Base-by-base conservation (phyloP, 2,797 vertebrate species). In the Cheirogaleus major region DNA sequence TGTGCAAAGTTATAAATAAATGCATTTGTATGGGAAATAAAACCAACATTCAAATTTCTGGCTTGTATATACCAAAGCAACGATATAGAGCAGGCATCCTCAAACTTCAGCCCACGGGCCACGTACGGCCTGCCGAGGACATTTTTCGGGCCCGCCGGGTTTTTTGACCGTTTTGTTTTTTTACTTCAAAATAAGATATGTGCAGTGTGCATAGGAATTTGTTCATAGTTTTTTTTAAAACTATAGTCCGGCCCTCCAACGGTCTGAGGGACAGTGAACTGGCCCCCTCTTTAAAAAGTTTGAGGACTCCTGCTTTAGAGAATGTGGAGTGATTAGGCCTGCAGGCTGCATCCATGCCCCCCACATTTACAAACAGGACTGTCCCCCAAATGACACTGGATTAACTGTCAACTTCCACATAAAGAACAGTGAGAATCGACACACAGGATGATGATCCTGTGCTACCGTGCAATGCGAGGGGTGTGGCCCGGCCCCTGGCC, bases 1-100 rank as follows among this genome's bases (percentile, higher is more conserved):
- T 32, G 7, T 91, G n/a, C 92, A 95, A 94, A 91, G 69, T 82
- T 55, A 85, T n/a, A 83, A 85, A 82, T n/a, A 91, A 55, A 38
- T n/a, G 30, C 13, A 27, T 76, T 35, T 88, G 69, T 92, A n/a
- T 27, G 27, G 27, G 14, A 80, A 94, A 95, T 48, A 67, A 86
- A 92, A 76, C 70, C 65, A 73, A 50, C 55, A 59, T 52, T 76
- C 38, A 80, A 75, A n/a, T 86, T 70, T 50, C 7, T 35, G 15
- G n/a, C 59, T 2, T 0, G 41, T 43, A 70, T 8, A 63, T 45
- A 87, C n/a, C 57, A 88, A 87, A 95, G 35, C n/a, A 67, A 65
- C 7, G 4, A 12, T 67, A 67, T 0, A 25, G 30, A 61, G 32
- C 38, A 38, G 38, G 38, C 38, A 38, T 38, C 38, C 38, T 38